These are phyloP conservation scores for Danio choprae DNA, from an alignment of 2,797 vertebrate genomes.

Conservation along the genomic window DNA sequence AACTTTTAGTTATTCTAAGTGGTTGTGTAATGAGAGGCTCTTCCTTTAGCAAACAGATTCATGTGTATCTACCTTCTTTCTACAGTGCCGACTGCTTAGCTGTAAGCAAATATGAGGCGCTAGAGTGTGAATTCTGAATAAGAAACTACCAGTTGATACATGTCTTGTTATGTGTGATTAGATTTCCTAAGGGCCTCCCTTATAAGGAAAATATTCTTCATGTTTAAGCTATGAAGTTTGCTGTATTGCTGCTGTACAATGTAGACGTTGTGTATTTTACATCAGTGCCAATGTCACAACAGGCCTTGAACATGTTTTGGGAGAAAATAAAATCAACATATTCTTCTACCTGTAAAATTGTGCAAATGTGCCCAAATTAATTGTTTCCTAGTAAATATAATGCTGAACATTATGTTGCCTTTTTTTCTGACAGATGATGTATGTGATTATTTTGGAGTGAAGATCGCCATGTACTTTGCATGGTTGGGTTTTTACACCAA, in stretches of 20 bases:
- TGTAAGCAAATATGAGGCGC: slow-evolving; percentile 7
- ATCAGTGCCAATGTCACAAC: neutral
- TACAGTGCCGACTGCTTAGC: neutral
- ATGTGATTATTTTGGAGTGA: slow-evolving; percentile 97
- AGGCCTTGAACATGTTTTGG: neutral
- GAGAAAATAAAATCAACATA: neutral
- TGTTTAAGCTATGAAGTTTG: neutral
- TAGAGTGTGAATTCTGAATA: neutral
- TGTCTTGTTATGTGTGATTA: slow-evolving; percentile 10
- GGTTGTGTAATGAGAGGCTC: slow-evolving; percentile 4
- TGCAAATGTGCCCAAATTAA: neutral
- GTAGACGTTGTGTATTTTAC: neutral
- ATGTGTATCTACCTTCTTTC: slow-evolving; percentile 15
- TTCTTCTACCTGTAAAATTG: neutral
- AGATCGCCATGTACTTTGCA: slow-evolving; percentile 97
- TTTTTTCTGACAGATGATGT: slow-evolving; percentile 85
- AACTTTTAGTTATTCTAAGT: neutral
- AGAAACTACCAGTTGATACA: neutral
- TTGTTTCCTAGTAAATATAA: neutral
- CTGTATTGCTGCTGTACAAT: slow-evolving; percentile 7
- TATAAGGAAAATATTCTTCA: neutral
- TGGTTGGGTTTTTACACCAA: slow-evolving; percentile 99
- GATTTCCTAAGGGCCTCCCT: neutral
- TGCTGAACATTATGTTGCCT: slow-evolving; percentile 1
- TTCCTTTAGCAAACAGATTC: slow-evolving; percentile 46